Evolutionary conservation across 2,113 vertebrate genomes (phyloP).

Genomic region (Dicaeum eximium): DNA sequence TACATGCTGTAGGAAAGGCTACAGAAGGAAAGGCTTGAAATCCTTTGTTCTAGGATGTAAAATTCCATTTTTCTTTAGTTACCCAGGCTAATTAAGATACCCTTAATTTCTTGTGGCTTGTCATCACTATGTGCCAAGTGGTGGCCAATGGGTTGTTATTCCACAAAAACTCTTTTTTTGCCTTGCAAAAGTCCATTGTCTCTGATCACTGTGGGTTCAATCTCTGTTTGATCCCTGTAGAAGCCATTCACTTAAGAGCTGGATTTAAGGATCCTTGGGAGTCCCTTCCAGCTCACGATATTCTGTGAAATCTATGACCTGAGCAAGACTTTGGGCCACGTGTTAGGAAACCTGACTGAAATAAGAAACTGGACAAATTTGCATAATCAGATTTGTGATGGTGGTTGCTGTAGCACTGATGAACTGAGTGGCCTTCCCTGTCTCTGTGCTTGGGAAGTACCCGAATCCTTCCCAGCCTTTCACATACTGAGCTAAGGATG

Average conservation of each 20-base stretch:
- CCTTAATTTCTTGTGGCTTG: background rate
- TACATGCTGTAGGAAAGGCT: background rate
- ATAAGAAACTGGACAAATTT: background rate
- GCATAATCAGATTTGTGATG: too few species aligned
- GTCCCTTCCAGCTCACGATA: background rate
- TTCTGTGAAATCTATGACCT: background rate
- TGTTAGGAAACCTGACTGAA: background rate
- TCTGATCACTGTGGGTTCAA: background rate
- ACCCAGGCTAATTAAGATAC: background rate
- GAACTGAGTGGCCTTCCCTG: background rate
- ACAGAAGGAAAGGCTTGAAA: background rate
- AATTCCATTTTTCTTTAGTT: background rate
- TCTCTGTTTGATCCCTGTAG: background rate
- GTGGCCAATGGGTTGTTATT: background rate
- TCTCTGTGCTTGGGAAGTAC: background rate
- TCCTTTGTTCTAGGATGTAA: background rate
- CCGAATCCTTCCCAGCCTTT: background rate
- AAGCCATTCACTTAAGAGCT: background rate
- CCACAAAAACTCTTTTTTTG: background rate
- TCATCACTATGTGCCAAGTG: background rate
- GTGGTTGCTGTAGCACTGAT: background rate
- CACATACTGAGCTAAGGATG: background rate
- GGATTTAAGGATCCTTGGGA: background rate
- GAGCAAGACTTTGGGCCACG: background rate
- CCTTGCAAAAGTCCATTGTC: background rate